Evolutionary conservation across 2,113 vertebrate species (phyloP).

Genomic region (Plotosus lineatus): DNA sequence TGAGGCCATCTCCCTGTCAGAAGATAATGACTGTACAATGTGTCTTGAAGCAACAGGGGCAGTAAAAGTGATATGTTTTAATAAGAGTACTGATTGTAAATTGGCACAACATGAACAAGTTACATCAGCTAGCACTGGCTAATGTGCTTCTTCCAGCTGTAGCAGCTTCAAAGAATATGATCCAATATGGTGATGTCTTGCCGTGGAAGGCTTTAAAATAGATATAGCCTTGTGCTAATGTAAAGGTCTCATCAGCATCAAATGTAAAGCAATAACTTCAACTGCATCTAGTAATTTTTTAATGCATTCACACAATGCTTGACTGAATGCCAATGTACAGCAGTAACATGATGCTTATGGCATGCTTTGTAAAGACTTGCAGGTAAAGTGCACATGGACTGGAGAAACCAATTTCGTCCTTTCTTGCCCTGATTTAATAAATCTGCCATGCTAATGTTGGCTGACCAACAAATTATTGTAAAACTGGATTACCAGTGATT

Average conservation of each 20-base stretch:
- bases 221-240: not conserved
- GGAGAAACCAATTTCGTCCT: not conserved
- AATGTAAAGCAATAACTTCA: constrained; percentile 6
- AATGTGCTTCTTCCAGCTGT: constrained; percentile 44
- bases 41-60: constrained; percentile 45
- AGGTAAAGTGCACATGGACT: not conserved
- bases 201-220: constrained; percentile 59
- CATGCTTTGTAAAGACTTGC: not conserved
- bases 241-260: constrained; percentile 22
- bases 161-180: constrained; percentile 53
- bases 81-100: constrained; percentile 62
- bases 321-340: not conserved
- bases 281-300: constrained; percentile 15
- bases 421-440: not conserved
- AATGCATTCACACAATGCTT: not conserved
- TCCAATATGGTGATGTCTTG: constrained; percentile 56
- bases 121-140: constrained; percentile 43
- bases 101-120: constrained; percentile 51
- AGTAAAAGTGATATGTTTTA: constrained; percentile 59
- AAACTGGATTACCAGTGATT: not conserved
- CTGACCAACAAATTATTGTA: not conserved
- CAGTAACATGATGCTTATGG: not conserved
- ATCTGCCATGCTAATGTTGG: not conserved
- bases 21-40: constrained; percentile 46
- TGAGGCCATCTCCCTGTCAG: constrained; percentile 35